Conservation (phyloP, 2,797 vertebrate genomes). For the Sparus aurata region DNA sequence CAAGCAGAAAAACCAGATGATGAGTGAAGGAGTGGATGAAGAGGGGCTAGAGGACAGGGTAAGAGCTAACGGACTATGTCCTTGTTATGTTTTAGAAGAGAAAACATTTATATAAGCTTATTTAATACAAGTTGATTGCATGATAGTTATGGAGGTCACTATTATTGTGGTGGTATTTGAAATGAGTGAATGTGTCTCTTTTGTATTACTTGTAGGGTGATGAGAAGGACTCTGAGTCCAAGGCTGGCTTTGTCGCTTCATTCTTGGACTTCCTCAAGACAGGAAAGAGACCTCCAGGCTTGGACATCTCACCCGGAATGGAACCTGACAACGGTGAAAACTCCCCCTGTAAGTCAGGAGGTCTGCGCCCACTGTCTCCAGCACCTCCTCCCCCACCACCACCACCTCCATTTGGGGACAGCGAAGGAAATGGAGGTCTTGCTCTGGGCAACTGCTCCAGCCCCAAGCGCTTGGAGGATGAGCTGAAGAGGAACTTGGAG, state of each 20-base stretch:
- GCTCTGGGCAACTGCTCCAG: constrained; percentile 91
- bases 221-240: constrained; percentile 92
- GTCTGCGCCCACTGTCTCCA: constrained; percentile 84
- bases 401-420: constrained; percentile 83
- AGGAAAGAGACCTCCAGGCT: constrained; percentile 89
- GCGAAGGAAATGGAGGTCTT: constrained; percentile 89
- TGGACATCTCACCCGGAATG: constrained; percentile 82
- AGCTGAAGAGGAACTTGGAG: constrained; percentile 94
- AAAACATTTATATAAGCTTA: constrained; percentile 7
- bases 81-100: neutral
- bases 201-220: constrained; percentile 83
- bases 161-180: neutral
- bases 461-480: constrained; percentile 93
- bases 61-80: constrained; percentile 27
- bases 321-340: constrained; percentile 81
- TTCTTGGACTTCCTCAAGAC: constrained; percentile 96
- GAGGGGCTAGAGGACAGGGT: constrained; percentile 84
- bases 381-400: constrained; percentile 82
- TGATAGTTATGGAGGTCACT: neutral
- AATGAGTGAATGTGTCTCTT: constrained; percentile 2
- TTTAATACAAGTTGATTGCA: neutral
- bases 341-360: constrained; percentile 86
- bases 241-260: constrained; percentile 94
- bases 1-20: constrained; percentile 89
- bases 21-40: constrained; percentile 78